phyloP scores from a whole-genome alignment of 2,113 vertebrate genomes.

The Alces alces region DNA sequence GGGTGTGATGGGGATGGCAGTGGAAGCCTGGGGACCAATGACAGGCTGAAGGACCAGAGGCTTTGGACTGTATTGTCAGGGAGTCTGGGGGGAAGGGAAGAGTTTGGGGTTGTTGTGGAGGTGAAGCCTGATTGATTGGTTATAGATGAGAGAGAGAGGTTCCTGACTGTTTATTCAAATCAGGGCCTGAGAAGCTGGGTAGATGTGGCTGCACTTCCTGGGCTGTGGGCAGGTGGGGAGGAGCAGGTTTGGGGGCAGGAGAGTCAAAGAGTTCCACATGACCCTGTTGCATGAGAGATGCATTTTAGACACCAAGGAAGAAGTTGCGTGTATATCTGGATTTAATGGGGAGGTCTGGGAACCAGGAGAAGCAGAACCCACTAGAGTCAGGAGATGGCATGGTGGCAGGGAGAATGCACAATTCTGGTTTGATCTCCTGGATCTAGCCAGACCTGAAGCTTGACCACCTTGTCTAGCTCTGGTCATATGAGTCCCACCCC shows the following conservation, averaged over 20 bases:
- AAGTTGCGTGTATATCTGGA: background rate
- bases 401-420: fast-evolving
- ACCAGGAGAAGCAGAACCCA: background rate
- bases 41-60: background rate
- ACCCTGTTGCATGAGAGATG: background rate
- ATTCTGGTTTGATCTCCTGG: background rate
- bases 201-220: background rate
- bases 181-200: background rate
- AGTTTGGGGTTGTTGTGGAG: background rate
- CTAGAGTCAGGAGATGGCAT: background rate
- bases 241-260: background rate
- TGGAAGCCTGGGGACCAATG: fast-evolving
- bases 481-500: background rate
- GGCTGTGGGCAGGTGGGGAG: background rate
- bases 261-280: background rate
- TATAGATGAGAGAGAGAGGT: background rate
- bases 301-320: background rate
- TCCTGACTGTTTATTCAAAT: background rate
- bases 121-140: too few species aligned
- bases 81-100: background rate
- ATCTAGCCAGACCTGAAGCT: background rate
- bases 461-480: background rate
- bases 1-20: background rate
- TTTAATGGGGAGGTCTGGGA: background rate
- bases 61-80: too few species aligned